Evolutionary conservation across 2,888 invertebrate species (phyloP).

Genomic region (Aethes cnicana): DNA sequence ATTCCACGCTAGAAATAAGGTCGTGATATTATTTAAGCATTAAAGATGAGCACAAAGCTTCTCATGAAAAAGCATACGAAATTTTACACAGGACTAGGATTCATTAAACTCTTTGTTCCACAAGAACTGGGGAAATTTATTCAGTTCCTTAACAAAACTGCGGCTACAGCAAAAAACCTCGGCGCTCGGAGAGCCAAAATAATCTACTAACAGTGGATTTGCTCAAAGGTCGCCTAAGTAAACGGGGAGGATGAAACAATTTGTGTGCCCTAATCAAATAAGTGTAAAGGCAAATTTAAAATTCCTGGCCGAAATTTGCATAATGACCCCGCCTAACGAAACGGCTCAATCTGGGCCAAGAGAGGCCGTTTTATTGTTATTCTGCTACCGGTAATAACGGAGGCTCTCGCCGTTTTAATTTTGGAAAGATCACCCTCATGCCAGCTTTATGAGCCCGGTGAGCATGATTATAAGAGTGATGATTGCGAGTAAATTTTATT

Average conservation of each 20-base stretch:
- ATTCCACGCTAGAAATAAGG: too few species aligned
- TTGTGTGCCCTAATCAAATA: slow-evolving; percentile 72
- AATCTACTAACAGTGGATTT: slow-evolving; percentile 45
- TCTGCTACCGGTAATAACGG: slow-evolving; percentile 36
- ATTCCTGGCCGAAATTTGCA: slow-evolving; percentile 61
- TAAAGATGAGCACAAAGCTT: too few species aligned
- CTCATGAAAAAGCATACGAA: too few species aligned
- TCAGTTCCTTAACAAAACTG: slow-evolving; percentile 11
- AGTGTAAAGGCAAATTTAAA: slow-evolving; percentile 64
- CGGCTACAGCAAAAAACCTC: slow-evolving; percentile 17
- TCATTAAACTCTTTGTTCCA: slow-evolving; percentile 1
- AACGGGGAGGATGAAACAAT: slow-evolving; percentile 64
- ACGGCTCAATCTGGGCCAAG: slow-evolving; percentile 59
- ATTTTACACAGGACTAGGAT: neutral
- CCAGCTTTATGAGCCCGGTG: slow-evolving; percentile 18
- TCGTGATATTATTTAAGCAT: too few species aligned
- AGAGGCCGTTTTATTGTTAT: slow-evolving; percentile 40
- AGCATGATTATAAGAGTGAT: slow-evolving; percentile 28
- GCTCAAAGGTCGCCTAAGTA: slow-evolving; percentile 45
- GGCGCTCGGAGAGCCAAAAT: slow-evolving; percentile 32
- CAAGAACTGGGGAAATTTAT: slow-evolving; percentile 3
- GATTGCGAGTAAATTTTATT: slow-evolving; percentile 29
- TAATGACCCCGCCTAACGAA: slow-evolving; percentile 55
- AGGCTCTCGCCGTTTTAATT: slow-evolving; percentile 28
- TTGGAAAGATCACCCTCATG: slow-evolving; percentile 27